These are phyloP conservation scores for Colistium nudipinnis DNA, from an alignment of 2,113 vertebrate species.

Conservation along the genomic window DNA sequence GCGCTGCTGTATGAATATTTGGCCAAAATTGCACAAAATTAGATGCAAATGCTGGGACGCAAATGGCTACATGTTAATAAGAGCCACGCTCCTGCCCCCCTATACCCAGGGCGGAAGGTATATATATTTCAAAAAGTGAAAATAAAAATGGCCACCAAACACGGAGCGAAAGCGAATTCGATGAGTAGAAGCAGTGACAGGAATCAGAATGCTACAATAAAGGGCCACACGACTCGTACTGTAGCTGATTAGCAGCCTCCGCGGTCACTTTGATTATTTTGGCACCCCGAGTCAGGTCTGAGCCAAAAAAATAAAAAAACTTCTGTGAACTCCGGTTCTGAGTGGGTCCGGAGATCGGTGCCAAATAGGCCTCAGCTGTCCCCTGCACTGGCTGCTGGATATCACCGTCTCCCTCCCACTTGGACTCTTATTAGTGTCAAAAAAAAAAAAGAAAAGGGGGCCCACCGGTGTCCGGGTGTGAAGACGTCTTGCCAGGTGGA, in stretches of 20 bases:
- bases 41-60: conserved; percentile 71
- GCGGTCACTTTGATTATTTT: conserved; percentile 62
- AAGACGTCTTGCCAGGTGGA: conserved; percentile 62
- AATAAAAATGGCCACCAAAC: conserved; percentile 37
- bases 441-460: conserved; percentile 26
- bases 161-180: conserved; percentile 39
- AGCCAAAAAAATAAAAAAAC: too few species aligned
- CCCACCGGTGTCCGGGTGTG: conserved; percentile 68
- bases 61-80: conserved; percentile 68
- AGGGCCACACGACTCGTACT: too few species aligned
- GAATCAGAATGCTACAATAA: conserved; percentile 59
- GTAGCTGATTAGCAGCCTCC: conserved; percentile 39
- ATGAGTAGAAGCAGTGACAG: conserved; percentile 54
- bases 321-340: conserved; percentile 72
- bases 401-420: conserved; percentile 39
- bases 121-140: too few species aligned
- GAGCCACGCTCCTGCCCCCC: conserved; percentile 15
- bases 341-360: conserved; percentile 48
- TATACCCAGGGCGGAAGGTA: conserved; percentile 16
- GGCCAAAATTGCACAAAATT: conserved; percentile 65
- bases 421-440: conserved; percentile 70
- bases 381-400: conserved; percentile 57
- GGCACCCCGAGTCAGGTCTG: conserved; percentile 30
- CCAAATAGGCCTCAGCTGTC: conserved; percentile 72
- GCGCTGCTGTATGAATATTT: conserved; percentile 47